Conservation (phyloP, 2,888 invertebrate genomes). For the Lasiommata megera region DNA sequence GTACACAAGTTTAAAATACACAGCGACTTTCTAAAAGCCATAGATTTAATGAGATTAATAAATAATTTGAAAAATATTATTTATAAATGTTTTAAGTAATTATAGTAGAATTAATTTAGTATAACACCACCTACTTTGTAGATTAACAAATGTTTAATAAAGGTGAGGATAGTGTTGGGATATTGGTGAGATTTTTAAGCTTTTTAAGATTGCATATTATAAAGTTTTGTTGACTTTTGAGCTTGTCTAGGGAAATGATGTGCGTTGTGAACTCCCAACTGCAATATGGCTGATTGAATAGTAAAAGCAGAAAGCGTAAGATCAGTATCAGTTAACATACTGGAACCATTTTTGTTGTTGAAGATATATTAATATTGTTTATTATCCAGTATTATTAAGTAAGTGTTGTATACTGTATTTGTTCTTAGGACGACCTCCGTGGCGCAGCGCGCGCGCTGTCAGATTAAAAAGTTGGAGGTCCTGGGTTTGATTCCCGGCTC, state of each 20-base stretch:
- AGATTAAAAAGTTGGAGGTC: too few species aligned
- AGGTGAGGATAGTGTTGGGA: conserved; percentile 21
- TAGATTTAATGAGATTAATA: conserved; percentile 4
- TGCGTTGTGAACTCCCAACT: too few species aligned
- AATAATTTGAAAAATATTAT: conserved; percentile 12
- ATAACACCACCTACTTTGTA: conserved; percentile 12
- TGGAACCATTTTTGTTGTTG: too few species aligned
- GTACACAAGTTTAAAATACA: conserved; percentile 4
- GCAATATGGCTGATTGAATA: too few species aligned
- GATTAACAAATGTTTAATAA: conserved; percentile 18
- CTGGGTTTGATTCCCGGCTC: too few species aligned
- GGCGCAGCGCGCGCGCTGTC: too few species aligned
- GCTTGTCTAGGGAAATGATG: not conserved
- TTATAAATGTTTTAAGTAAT: conserved; percentile 25
- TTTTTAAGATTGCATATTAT: conserved; percentile 29
- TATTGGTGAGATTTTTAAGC: conserved; percentile 10
- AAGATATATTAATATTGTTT: too few species aligned
- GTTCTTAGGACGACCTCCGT: too few species aligned
- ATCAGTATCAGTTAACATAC: too few species aligned
- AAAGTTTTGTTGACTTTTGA: conserved; percentile 2
- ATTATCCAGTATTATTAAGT: too few species aligned
- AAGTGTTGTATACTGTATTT: too few species aligned
- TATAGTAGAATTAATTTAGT: conserved; percentile 16
- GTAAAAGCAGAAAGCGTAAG: too few species aligned
- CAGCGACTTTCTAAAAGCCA: conserved; percentile 12